Percentiles rank a stretch among this genome's conserved stretches.
Conservation (phyloP, 2,113 vertebrate species). For the Notothenia coriiceps region DNA sequence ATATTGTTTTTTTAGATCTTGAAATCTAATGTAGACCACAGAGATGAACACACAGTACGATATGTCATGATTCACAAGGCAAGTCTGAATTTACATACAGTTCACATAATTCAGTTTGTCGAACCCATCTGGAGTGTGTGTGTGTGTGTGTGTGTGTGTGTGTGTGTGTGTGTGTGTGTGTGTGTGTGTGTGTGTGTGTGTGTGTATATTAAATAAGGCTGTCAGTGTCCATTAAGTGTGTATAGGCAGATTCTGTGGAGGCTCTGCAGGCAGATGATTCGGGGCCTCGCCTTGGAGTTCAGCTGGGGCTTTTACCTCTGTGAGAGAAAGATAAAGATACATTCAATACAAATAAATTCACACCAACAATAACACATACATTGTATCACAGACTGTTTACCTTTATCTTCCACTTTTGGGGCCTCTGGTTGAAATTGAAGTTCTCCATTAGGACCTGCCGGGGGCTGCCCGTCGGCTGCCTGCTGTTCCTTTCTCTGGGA, state of each 20-base stretch:
- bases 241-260: constrained; percentile 84
- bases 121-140: constrained; percentile 37
- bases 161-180: constrained; percentile 30
- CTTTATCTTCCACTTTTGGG: constrained; percentile 69
- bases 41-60: constrained; percentile 59
- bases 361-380: fast-evolving
- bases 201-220: constrained; percentile 28
- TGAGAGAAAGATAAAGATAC: constrained; percentile 8
- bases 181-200: constrained; percentile 24
- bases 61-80: constrained; percentile 29
- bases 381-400: constrained; percentile 1
- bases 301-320: constrained; percentile 74
- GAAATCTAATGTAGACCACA: constrained; percentile 69
- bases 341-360: not conserved
- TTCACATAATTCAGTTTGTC: not conserved
- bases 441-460: constrained; percentile 82
- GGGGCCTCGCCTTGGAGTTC: constrained; percentile 62
- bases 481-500: constrained; percentile 88
- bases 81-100: constrained; percentile 16
- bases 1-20: constrained; percentile 39
- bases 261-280: constrained; percentile 80
- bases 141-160: constrained; percentile 9
- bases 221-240: constrained; percentile 64
- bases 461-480: constrained; percentile 65
- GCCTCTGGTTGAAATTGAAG: constrained; percentile 82